phyloP scores from a whole-genome alignment of 2,113 vertebrate species.

The Diglossa brunneiventris region DNA sequence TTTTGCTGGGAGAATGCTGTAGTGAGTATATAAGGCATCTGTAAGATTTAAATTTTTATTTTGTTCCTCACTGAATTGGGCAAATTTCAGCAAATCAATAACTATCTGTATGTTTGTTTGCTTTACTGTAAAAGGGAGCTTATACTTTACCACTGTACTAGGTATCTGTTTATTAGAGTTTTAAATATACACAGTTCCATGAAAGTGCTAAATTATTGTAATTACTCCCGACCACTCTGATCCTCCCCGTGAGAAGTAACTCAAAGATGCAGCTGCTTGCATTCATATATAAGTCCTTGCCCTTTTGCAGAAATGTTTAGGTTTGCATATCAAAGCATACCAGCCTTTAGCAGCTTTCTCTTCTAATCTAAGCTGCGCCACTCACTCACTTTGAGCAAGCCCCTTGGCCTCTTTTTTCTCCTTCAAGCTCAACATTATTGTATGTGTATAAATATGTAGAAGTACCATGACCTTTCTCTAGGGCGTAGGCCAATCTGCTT shows the following conservation, averaged over 20 bases:
- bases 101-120: not conserved
- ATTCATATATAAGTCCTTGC: constrained; percentile 53
- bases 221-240: not conserved
- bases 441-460: not conserved
- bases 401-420: not conserved
- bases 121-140: not conserved
- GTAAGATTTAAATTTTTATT: not conserved
- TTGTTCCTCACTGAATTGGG: not conserved
- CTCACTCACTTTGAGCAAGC: constrained; percentile 6
- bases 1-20: not conserved
- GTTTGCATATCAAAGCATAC: constrained; percentile 69
- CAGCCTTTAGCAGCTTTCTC: constrained; percentile 48
- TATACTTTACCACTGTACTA: not conserved
- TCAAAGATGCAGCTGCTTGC: constrained; percentile 53
- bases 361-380: constrained; percentile 50
- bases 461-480: not conserved
- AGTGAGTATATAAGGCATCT: not conserved
- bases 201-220: not conserved
- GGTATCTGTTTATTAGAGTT: not conserved
- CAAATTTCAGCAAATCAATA: not conserved
- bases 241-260: not conserved
- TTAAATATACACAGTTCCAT: not conserved
- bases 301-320: constrained; percentile 58
- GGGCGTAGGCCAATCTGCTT: not conserved
- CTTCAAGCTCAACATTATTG: not conserved